A percentile compares a stretch with the other conserved stretches of the same genome.
phyloP scores from a whole-genome alignment of 2,113 vertebrate genomes.

The Puffinus mauretanicus region DNA sequence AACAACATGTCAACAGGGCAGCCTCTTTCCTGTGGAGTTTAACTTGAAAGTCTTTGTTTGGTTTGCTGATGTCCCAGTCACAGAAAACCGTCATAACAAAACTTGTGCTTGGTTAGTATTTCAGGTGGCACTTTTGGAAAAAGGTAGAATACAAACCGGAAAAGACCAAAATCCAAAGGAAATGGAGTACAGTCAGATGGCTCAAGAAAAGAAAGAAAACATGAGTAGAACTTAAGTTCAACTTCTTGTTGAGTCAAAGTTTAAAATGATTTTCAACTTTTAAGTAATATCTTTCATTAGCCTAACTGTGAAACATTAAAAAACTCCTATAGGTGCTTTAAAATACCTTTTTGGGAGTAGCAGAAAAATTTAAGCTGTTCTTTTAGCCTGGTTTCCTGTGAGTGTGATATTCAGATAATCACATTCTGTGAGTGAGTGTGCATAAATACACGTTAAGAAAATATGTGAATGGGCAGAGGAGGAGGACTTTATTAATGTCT shows the following conservation, averaged over 20 bases:
- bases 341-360: background rate
- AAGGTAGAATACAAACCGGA: accelerated
- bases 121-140: background rate
- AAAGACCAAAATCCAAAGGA: background rate
- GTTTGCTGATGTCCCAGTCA: background rate
- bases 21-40: background rate
- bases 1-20: background rate
- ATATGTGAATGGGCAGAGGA: background rate
- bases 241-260: background rate
- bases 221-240: background rate
- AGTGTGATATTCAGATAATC: background rate
- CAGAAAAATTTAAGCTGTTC: background rate
- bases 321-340: background rate
- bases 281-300: background rate
- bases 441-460: background rate
- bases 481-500: background rate
- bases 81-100: background rate
- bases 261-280: background rate
- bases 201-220: background rate
- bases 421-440: background rate
- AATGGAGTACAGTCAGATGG: background rate
- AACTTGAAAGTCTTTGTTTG: background rate
- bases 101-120: background rate
- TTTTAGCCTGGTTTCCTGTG: background rate
- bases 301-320: background rate